A percentile compares a stretch with the other conserved stretches of the same genome.
Conservation (phyloP, 2,888 invertebrate genomes). For the Galerucella pusilla region DNA sequence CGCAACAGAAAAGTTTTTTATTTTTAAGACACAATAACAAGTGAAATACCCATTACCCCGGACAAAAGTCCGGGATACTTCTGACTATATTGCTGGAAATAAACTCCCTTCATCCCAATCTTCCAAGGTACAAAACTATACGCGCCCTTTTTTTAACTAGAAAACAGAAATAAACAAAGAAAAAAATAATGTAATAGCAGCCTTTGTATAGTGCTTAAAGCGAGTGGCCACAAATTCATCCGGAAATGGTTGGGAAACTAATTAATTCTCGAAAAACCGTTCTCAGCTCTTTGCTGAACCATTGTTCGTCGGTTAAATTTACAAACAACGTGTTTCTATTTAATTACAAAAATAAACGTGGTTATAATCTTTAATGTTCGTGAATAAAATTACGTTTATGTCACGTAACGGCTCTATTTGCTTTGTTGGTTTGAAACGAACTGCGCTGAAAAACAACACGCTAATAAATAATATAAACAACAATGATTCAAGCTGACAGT, state of each 20-base stretch:
- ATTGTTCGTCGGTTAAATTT: constrained; percentile 17
- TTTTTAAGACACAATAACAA: background rate
- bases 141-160: background rate
- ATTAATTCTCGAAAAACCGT: constrained; percentile 16
- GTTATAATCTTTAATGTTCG: constrained; percentile 16
- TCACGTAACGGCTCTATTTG: constrained; percentile 14
- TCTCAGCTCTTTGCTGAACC: constrained; percentile 9
- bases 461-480: background rate
- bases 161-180: constrained; percentile 7
- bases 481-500: background rate
- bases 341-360: constrained; percentile 19
- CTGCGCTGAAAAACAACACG: background rate
- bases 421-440: background rate
- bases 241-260: constrained; percentile 14
- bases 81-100: constrained; percentile 1
- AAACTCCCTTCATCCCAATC: background rate
- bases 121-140: background rate
- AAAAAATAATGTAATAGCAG: background rate
- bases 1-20: background rate
- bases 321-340: constrained; percentile 17
- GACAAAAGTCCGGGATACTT: background rate
- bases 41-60: background rate
- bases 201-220: constrained; percentile 17
- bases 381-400: constrained; percentile 13
- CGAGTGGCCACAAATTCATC: constrained; percentile 18